A percentile compares a stretch with the other conserved stretches of the same genome.
Conservation (phyloP, 2,797 vertebrate species). For the Falco rusticolus region DNA sequence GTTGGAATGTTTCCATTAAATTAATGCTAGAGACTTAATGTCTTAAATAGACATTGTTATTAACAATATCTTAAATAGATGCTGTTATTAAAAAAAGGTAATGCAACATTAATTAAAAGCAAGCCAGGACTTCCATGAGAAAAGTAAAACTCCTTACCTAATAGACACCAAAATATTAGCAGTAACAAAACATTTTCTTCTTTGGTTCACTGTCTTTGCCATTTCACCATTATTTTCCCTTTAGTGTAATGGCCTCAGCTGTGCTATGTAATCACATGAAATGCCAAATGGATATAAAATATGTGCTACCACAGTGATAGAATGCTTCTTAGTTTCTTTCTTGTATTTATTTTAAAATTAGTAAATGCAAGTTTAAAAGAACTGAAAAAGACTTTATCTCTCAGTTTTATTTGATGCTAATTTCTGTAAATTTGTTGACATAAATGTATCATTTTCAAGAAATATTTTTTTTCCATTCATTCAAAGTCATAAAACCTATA, state of each 20-base stretch:
- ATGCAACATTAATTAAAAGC: constrained; percentile 68
- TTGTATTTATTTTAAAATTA: not conserved
- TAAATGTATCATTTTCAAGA: not conserved
- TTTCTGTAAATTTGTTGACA: not conserved
- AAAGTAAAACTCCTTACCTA: constrained; percentile 29
- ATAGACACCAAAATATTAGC: not conserved
- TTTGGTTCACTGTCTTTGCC: not conserved
- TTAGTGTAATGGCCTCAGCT: not conserved
- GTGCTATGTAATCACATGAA: not conserved
- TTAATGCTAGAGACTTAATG: constrained; percentile 65
- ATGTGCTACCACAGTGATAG: not conserved
- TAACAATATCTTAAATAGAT: constrained; percentile 62
- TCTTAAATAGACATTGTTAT: constrained; percentile 59
- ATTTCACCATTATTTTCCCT: not conserved
- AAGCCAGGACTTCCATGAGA: constrained; percentile 16
- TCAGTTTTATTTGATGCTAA: not conserved
- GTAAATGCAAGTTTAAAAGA: not conserved
- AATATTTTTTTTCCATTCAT: not conserved
- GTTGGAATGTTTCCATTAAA: constrained; percentile 70
- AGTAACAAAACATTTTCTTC: not conserved
- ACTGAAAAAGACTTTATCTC: not conserved
- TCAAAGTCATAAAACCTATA: not conserved
- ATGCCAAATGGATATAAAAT: not conserved
- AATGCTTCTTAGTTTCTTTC: not conserved
- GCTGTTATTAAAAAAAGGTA: constrained; percentile 59